Evolutionary conservation across 64 coral and sea anemone species (phyloP), one percentile per base, ranked within the genome.

Genomic region (Porites lutea): DNA sequence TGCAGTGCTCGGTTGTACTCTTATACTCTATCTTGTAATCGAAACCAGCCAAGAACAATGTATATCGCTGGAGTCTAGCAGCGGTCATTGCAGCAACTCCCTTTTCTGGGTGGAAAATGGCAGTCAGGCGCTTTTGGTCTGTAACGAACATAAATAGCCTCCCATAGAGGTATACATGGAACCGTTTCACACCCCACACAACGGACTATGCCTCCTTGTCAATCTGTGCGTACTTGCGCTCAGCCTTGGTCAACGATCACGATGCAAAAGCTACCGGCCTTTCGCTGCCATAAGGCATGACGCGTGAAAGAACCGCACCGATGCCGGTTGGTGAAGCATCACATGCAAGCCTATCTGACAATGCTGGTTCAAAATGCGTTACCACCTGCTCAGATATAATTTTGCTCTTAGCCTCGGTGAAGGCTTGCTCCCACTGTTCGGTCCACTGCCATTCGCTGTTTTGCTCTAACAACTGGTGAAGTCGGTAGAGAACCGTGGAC

Each of bases 381-480:
- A 90, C 19, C 57, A 91, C 78, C 59, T 71, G 78, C 50, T 91
- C 55, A 27, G 89, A 91, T 72, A 78, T 91, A 37, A 91, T 91
- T 53, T 83, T 43, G 49, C 65, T 66, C 66, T 91, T 91, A 37
- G 89, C 78, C 79, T 91, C 62, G 2, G 64, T 57, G 59, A 91
- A 91, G 65, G 78, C 89, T 71, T 83, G 64, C 55, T 91, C 78
- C 57, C 89, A 83, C 63, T 82, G 62, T 74, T 83, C 89, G 13
- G 60, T 83, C 78, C 52, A 83, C 79, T 71, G 48, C 77, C 89
- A 82, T 70, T 83, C 52, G 51, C 46, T 82, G 22, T 72, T 54
- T 83, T 91, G 44, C 70, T 77, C 73, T 49, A 73, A 57, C 23
- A 91, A 59, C 55, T 82, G 59, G 78, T 91, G 77, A 44, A 77